Conservation (phyloP, 2,888 invertebrate species). For the Drosophila nigritarsus region DNA sequence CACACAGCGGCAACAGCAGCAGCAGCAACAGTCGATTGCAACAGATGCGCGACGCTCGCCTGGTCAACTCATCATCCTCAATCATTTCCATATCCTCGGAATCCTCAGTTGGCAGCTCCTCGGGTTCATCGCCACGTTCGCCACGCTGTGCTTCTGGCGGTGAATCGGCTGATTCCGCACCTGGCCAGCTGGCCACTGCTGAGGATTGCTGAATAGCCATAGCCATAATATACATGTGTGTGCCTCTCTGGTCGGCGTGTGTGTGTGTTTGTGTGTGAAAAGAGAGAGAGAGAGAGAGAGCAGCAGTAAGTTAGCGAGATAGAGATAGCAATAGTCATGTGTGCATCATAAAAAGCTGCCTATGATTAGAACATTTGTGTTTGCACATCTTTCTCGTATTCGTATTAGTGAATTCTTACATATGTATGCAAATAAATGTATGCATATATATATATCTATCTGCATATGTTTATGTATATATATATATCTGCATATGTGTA, state of each 20-base stretch:
- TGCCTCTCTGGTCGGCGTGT: background rate
- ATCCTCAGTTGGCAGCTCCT: conserved; percentile 78
- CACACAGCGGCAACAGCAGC: conserved; percentile 21
- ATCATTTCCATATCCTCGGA: conserved; percentile 84
- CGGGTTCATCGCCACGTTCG: conserved; percentile 64
- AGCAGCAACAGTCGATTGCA: conserved; percentile 49
- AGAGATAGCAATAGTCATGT: background rate
- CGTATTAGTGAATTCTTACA: too few relatives aligned
- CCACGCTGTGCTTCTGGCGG: conserved; percentile 51
- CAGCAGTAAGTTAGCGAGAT: background rate
- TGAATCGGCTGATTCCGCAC: conserved; percentile 40
- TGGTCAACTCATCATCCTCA: conserved; percentile 80
- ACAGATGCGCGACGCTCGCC: conserved; percentile 55
- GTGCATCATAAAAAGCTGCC: background rate
- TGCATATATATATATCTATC: background rate
- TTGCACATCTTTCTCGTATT: background rate
- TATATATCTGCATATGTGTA: background rate
- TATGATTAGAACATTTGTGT: background rate
- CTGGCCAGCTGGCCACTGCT: conserved; percentile 13
- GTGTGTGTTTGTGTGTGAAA: background rate
- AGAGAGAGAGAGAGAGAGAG: background rate
- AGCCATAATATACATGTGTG: background rate
- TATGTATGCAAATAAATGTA: too few relatives aligned
- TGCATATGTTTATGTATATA: too few relatives aligned
- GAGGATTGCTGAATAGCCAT: conserved; percentile 38